Base-by-base conservation (phyloP, 1,140 invertebrate species). In the Bicyclus anynana region DNA sequence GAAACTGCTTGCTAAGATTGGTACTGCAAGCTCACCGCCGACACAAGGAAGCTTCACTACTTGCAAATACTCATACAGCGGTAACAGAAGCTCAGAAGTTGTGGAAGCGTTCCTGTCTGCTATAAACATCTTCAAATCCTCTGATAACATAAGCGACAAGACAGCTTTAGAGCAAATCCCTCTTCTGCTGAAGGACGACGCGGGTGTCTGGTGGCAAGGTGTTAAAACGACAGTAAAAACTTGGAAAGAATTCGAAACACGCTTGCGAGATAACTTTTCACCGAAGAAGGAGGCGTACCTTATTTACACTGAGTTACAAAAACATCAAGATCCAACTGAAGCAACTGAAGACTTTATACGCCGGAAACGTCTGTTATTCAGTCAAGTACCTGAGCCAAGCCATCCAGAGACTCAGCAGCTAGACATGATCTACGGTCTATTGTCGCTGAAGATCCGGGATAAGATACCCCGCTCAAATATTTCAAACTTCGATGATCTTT, bases 191-290 rank as follows among this genome's bases (percentile, higher is more conserved):
- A 54, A n/a, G 12, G 29, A 46, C 2, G 54, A 68, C 29, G 65
- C 69, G 16, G 49, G 26, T 1, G 17, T 33, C 16, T 72, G 64
- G 72, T 72, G 72, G 67, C 56, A 64, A 27, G 62, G 72, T 2
- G 35, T 73, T 0, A 62, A 67, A 13, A 14, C 59, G 5, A 23
- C 46, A 0, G 44, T 67, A 0, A 44, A 42, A 5, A 38, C 51
- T 7, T 67, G 60, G 59, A 9, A 12, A 1, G 50, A 60, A 0
- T 67, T 69, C 42, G 33, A 56, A 46, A n/a, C n/a, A n/a, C n/a
- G n/a, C n/a, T n/a, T n/a, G n/a, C n/a, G n/a, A n/a, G n/a, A n/a
- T n/a, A n/a, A n/a, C n/a, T n/a, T n/a, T n/a, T n/a, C n/a, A n/a
- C n/a, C n/a, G n/a, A n/a, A n/a, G n/a, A n/a, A n/a, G n/a, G n/a